phyloP scores from a whole-genome alignment of 1,140 invertebrate species.

The Sminthurides bifidus region DNA sequence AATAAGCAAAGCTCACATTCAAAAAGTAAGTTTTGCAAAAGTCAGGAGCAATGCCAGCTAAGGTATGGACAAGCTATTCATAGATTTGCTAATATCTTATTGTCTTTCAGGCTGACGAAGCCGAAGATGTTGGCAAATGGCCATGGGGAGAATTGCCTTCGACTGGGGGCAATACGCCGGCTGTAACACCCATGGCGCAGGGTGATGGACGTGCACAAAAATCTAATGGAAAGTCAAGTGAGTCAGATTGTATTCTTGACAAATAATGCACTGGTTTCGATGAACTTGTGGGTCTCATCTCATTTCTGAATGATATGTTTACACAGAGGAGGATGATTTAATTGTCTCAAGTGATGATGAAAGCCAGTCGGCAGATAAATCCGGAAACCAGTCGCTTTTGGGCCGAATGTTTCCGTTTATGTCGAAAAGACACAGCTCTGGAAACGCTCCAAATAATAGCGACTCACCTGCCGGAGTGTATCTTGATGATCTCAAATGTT shows the following conservation, averaged over 20 bases:
- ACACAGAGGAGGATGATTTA: constrained; percentile 12
- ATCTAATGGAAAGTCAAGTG: constrained; percentile 11
- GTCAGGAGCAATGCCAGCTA: not conserved
- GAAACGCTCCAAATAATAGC: constrained; percentile 39
- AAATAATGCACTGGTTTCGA: not conserved
- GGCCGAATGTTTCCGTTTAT: constrained; percentile 88
- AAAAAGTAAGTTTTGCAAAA: not conserved
- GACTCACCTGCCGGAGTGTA: constrained; percentile 71
- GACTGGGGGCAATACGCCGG: constrained; percentile 25
- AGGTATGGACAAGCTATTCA: not conserved
- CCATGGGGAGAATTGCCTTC: constrained; percentile 91
- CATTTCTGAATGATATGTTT: too few relatives aligned
- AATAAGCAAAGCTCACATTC: constrained; percentile 38
- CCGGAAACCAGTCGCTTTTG: constrained; percentile 50
- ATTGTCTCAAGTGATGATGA: constrained; percentile 32
- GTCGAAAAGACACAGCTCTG: constrained; percentile 53
- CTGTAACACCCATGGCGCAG: constrained; percentile 12
- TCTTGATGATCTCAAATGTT: constrained; percentile 77
- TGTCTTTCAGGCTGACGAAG: constrained; percentile 21
- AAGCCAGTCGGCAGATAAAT: constrained; percentile 8
- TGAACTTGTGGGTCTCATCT: too few relatives aligned
- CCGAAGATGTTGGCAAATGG: constrained; percentile 48
- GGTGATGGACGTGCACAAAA: not conserved
- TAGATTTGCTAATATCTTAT: not conserved
- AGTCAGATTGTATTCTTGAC: not conserved